Percentiles rank a stretch among this genome's conserved stretches.
Conservation (phyloP, 2,888 invertebrate species). For the Junonia oenone region DNA sequence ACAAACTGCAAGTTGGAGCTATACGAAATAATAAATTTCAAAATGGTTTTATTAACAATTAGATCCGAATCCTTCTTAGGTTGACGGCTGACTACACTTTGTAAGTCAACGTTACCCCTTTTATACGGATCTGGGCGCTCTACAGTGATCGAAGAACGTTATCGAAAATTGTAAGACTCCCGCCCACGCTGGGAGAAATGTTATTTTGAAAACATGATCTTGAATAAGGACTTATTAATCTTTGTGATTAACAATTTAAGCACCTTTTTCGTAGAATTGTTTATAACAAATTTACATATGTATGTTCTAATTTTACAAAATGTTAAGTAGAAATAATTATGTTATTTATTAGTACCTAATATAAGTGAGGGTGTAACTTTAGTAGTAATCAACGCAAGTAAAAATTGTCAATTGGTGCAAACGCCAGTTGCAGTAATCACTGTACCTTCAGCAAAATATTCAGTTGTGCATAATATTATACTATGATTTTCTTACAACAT, state of each 20-base stretch:
- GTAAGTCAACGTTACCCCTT: slow-evolving; percentile 29
- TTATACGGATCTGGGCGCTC: slow-evolving; percentile 30
- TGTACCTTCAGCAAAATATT: too few species aligned
- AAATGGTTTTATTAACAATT: neutral
- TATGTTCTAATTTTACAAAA: too few species aligned
- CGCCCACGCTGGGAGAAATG: slow-evolving; percentile 2
- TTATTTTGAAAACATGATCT: neutral
- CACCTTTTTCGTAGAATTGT: too few species aligned
- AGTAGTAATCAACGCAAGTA: too few species aligned
- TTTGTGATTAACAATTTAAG: neutral
- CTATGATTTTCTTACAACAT: too few species aligned
- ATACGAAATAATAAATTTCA: neutral
- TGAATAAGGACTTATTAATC: neutral
- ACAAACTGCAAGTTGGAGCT: neutral
- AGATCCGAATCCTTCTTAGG: slow-evolving; percentile 37
- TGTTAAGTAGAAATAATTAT: too few species aligned
- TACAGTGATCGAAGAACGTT: slow-evolving; percentile 23
- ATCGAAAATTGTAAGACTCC: slow-evolving; percentile 1
- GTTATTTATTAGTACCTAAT: too few species aligned
- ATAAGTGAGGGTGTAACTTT: too few species aligned
- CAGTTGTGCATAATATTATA: too few species aligned
- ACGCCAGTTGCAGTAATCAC: too few species aligned
- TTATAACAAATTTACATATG: too few species aligned
- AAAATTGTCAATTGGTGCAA: too few species aligned
- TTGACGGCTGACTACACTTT: slow-evolving; percentile 44